Conservation (phyloP, 1,140 invertebrate species). For the Homalodisca vitripennis region DNA sequence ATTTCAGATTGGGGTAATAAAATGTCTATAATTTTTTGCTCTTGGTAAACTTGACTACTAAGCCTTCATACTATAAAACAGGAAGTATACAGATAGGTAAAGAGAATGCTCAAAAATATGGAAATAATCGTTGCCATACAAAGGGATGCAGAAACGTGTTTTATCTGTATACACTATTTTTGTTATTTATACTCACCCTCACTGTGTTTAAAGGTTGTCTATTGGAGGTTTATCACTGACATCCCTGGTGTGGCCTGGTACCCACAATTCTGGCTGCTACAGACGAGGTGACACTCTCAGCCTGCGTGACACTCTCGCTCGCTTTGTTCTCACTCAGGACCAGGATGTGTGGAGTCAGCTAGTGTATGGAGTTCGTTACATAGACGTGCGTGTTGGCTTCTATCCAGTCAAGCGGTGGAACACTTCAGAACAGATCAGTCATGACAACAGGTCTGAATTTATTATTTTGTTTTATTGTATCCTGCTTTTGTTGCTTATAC, state of each 20-base stretch:
- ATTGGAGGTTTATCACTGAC: conserved; percentile 56
- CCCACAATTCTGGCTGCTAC: conserved; percentile 67
- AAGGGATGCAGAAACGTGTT: too few species aligned
- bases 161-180: too few species aligned
- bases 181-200: neutral
- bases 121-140: too few species aligned
- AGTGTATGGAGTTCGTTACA: conserved; percentile 75
- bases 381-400: conserved; percentile 71
- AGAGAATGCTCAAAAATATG: too few species aligned
- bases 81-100: too few species aligned
- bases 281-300: conserved; percentile 47
- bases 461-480: too few species aligned
- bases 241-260: conserved; percentile 63
- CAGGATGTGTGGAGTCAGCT: conserved; percentile 75
- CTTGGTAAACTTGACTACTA: too few species aligned
- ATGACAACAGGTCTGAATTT: conserved; percentile 15
- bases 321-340: conserved; percentile 65
- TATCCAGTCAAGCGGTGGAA: conserved; percentile 48
- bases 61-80: too few species aligned
- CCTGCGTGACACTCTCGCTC: conserved; percentile 48
- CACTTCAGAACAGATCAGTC: conserved; percentile 12
- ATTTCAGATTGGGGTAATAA: too few species aligned
- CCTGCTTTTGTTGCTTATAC: too few species aligned
- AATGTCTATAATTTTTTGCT: too few species aligned
- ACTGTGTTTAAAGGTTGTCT: conserved; percentile 46